A percentile compares a stretch with the other conserved stretches of the same genome.
Evolutionary conservation across 1,140 invertebrate genomes (phyloP).

Genomic region (Galendromus occidentalis): DNA sequence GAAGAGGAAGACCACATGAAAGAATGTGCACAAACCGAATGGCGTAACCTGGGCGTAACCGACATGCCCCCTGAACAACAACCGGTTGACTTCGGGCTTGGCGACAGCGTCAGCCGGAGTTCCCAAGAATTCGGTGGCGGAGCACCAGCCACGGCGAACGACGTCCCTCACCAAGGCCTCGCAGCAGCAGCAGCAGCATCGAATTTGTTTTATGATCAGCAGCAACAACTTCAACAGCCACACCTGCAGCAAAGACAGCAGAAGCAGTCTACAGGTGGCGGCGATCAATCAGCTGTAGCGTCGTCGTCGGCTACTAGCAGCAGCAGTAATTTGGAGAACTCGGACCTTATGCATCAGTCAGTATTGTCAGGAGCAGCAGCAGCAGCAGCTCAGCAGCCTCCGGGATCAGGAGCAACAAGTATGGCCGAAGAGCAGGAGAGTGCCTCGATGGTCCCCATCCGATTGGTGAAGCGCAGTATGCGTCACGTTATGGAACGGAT

Average conservation of each 20-base stretch:
- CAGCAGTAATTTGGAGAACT: neutral
- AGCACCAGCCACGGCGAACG: neutral
- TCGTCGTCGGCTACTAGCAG: neutral
- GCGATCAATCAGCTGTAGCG: neutral
- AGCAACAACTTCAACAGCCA: neutral
- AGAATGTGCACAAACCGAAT: constrained; percentile 8
- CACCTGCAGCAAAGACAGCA: neutral
- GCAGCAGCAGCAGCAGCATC: neutral
- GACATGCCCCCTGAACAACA: neutral
- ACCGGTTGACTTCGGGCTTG: neutral
- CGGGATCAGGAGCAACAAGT: neutral
- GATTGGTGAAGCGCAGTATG: constrained; percentile 8
- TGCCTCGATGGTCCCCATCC: constrained; percentile 1
- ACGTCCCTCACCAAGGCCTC: neutral
- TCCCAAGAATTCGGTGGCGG: neutral
- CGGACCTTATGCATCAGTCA: neutral
- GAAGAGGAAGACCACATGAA: neutral
- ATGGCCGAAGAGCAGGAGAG: neutral
- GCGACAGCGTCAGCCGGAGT: constrained; percentile 2
- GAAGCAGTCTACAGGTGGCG: neutral
- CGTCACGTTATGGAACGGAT: constrained; percentile 10
- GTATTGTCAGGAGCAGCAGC: neutral
- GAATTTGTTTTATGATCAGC: neutral
- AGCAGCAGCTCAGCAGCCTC: neutral
- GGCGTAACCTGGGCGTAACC: neutral